phyloP scores from a whole-genome alignment of 2,888 invertebrate species.

The Buathra laborator region DNA sequence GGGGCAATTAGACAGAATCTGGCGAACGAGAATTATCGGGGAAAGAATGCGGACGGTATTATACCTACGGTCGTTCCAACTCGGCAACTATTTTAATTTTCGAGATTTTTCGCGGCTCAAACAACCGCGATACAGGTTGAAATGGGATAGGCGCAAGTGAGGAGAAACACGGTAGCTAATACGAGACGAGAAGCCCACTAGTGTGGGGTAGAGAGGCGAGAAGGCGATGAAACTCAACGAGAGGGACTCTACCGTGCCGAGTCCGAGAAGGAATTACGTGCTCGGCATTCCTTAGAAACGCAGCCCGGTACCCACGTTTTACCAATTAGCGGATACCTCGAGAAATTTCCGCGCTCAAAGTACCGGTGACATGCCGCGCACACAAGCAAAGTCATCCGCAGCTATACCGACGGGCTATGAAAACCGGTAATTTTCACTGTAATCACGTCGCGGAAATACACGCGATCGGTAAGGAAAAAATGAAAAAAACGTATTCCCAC shows the following conservation, averaged over 20 bases:
- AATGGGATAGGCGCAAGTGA: neutral
- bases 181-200: neutral
- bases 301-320: slow-evolving; percentile 66
- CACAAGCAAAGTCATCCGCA: slow-evolving; percentile 10
- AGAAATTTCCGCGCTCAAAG: slow-evolving; percentile 71
- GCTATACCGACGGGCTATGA: slow-evolving; percentile 4
- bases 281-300: slow-evolving; percentile 70
- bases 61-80: slow-evolving; percentile 47
- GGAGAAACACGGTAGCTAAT: neutral
- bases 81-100: slow-evolving; percentile 73
- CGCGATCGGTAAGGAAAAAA: slow-evolving; percentile 54
- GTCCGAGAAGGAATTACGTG: slow-evolving; percentile 68
- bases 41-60: slow-evolving; percentile 68
- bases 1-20: slow-evolving; percentile 28
- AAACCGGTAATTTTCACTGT: slow-evolving; percentile 17
- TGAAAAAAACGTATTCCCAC: slow-evolving; percentile 11
- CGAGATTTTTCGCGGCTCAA: slow-evolving; percentile 70
- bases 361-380: slow-evolving; percentile 51
- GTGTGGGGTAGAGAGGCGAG: slow-evolving; percentile 38
- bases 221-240: slow-evolving; percentile 36
- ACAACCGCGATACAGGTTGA: slow-evolving; percentile 19
- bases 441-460: slow-evolving; percentile 50
- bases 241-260: slow-evolving; percentile 13
- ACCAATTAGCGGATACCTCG: slow-evolving; percentile 76
- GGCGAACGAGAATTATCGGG: slow-evolving; percentile 64